Evolutionary conservation across 2,113 vertebrate genomes (phyloP).

Genomic region (Cochlearius cochlearius): DNA sequence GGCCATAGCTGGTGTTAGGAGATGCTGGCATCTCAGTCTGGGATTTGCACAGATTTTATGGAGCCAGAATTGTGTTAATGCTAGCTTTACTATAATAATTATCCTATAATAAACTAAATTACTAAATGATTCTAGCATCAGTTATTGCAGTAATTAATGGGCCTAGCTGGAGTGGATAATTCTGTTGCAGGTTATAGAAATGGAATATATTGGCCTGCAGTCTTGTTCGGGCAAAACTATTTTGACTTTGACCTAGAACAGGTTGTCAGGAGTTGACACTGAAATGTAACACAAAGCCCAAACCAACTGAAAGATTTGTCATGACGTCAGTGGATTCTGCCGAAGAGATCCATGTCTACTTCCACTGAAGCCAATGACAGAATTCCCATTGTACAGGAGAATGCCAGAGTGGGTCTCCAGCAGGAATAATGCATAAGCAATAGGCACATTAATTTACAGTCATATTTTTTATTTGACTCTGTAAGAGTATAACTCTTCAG

Average conservation of each 20-base stretch:
- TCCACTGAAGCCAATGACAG: neutral
- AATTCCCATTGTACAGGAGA: neutral
- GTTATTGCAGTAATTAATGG: neutral
- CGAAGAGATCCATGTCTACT: neutral
- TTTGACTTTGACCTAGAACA: neutral
- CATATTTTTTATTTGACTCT: neutral
- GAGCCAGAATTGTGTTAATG: neutral
- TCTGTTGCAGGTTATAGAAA: neutral
- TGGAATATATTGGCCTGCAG: neutral
- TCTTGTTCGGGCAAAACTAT: neutral
- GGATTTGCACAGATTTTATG: neutral
- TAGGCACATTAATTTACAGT: neutral
- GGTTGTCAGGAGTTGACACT: neutral
- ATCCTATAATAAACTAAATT: neutral
- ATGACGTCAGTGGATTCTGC: neutral
- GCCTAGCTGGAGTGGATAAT: neutral
- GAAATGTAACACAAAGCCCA: neutral
- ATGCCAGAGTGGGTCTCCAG: neutral
- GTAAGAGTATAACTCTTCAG: neutral
- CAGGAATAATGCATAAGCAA: neutral
- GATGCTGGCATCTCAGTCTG: neutral
- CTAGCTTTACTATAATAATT: neutral
- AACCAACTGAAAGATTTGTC: neutral
- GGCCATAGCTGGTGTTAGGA: neutral
- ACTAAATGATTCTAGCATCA: neutral